Percentiles rank a stretch among this genome's conserved stretches.
These are phyloP conservation scores for Celastrina argiolus DNA, from an alignment of 2,888 invertebrate genomes.

Conservation along the genomic window DNA sequence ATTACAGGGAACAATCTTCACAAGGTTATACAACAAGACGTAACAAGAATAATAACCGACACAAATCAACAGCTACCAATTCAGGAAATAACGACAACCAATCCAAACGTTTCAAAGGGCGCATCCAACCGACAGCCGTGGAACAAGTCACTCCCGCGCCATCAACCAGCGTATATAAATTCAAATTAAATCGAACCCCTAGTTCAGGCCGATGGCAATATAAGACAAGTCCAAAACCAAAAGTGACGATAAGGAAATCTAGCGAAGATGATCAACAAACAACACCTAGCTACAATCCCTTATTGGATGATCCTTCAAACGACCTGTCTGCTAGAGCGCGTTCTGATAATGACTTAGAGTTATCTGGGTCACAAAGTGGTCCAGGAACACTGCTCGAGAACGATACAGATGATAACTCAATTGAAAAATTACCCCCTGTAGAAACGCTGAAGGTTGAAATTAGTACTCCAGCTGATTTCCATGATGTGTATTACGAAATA, in stretches of 20 bases:
- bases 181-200: constrained; percentile 88
- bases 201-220: constrained; percentile 94
- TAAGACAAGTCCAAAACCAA: constrained; percentile 92
- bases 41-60: constrained; percentile 64
- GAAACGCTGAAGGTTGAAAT: constrained; percentile 93
- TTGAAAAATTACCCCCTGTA: constrained; percentile 80
- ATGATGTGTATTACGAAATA: constrained; percentile 91
- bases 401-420: constrained; percentile 80
- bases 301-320: constrained; percentile 66
- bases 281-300: constrained; percentile 63
- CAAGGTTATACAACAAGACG: constrained; percentile 75
- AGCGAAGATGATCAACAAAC: constrained; percentile 74
- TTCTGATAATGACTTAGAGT: constrained; percentile 82
- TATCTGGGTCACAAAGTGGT: constrained; percentile 83
- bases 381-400: constrained; percentile 80
- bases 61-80: constrained; percentile 63
- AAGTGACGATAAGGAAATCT: constrained; percentile 87
- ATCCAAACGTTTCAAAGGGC: constrained; percentile 83
- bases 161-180: constrained; percentile 84
- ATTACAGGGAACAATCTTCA: constrained; percentile 78
- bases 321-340: constrained; percentile 77
- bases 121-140: constrained; percentile 75
- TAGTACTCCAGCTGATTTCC: constrained; percentile 90
- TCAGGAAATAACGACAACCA: constrained; percentile 61
- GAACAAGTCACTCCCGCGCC: constrained; percentile 71